Evolutionary conservation across 92 coral and sea anemone species (phyloP), one percentile per base, ranked within the genome.

Genomic region (Porites divaricata): DNA sequence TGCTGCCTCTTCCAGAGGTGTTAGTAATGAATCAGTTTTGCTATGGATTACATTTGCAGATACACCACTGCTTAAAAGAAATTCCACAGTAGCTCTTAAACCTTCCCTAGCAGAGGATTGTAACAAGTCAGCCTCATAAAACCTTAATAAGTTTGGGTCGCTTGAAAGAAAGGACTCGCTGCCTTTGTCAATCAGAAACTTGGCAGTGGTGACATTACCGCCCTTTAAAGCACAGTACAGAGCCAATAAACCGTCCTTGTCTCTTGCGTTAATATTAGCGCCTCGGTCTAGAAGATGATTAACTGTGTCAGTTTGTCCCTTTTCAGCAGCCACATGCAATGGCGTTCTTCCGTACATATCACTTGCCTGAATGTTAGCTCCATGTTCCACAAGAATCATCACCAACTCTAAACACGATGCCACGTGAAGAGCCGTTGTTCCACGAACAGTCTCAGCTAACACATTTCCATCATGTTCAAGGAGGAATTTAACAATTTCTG

Each of bases 301-400:
- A 2, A 78, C 56, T 7, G 83, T 64, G 41, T 78, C 72, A 14
- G 41, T 6, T 10, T 78, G 73, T 3, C 83, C 83, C 50, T 17
- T 9, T 25, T 9, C 73, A 41, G 83, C 73, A 78, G 83, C 83
- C 1, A 9, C 14, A 59, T 75, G 83, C 50, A 78, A 45, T 20
- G 83, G 72, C 15, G 70, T 78, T 50, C 10, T 41, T 8, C 26
- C 59, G 0, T 11, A 11, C 2, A 49, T 2, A 17, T 78, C 83
- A 0, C 41, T 66, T 24, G 71, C 58, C 22, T 48, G 26, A 51
- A 78, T n/a, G 21, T 10, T 61, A 23, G 59, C 70, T 8, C 83
- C 83, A 35, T 23, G 15, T 17, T 64, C 83, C 2, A 78, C 83
- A 11, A 89, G 83, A 19, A 89, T 52, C 25, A 70, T 56, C 52